Percentiles rank a stretch among this genome's conserved stretches.
phyloP scores from a whole-genome alignment of 1,140 invertebrate species.

The Probaryconus sp. region DNA sequence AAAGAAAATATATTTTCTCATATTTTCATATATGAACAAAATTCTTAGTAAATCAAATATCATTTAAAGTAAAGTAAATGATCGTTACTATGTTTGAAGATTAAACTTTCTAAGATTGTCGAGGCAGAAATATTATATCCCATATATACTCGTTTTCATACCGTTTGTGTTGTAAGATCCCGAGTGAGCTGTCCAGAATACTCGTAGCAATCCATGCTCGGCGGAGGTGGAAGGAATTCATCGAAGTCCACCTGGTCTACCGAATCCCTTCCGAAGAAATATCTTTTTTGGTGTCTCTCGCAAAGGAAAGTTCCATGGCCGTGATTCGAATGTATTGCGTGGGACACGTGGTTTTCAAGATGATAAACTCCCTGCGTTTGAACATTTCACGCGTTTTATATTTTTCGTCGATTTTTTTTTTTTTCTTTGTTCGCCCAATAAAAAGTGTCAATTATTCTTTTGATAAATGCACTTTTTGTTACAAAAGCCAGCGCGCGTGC shows the following conservation, averaged over 20 bases:
- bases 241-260: constrained; percentile 72
- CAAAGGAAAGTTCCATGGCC: constrained; percentile 70
- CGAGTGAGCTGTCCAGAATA: constrained; percentile 74
- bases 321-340: constrained; percentile 65
- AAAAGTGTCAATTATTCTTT: no score
- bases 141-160: constrained; percentile 41
- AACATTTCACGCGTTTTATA: constrained; percentile 5
- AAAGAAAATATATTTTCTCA: no score
- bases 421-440: no score
- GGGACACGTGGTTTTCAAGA: constrained; percentile 68
- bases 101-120: constrained; percentile 8
- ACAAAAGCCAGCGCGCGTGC: no score
- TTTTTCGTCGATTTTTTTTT: no score
- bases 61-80: no score
- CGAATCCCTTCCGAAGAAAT: constrained; percentile 73
- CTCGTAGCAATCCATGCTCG: constrained; percentile 71
- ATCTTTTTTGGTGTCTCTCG: constrained; percentile 75
- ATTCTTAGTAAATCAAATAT: no score
- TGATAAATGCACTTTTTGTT: no score
- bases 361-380: constrained; percentile 67
- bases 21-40: no score
- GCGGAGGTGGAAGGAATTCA: constrained; percentile 71
- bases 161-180: constrained; percentile 79
- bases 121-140: constrained; percentile 2
- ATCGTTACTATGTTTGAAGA: background rate